Evolutionary conservation across 2,888 invertebrate genomes (phyloP).

Genomic region (Lingula anatina): DNA sequence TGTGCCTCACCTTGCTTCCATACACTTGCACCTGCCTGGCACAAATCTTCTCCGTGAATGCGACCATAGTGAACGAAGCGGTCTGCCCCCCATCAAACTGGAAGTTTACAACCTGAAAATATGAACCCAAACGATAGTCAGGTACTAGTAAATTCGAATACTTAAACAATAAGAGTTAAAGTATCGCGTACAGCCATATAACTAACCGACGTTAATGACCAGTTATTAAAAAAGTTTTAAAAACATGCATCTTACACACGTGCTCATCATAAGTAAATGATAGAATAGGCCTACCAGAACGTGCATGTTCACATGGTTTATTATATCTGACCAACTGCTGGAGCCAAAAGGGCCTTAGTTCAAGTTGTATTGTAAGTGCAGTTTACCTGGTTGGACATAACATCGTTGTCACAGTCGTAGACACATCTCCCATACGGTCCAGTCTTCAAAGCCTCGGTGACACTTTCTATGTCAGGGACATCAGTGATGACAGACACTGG

Average conservation of each 20-base stretch:
- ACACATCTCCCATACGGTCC: conserved; percentile 54
- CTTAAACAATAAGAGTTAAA: too few species aligned
- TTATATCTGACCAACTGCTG: too few species aligned
- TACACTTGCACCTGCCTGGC: conserved; percentile 48
- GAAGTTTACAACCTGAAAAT: conserved; percentile 49
- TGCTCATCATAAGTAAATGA: too few species aligned
- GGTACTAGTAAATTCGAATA: not conserved
- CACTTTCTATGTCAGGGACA: conserved; percentile 37
- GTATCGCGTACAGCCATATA: too few species aligned
- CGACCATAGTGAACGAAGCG: conserved; percentile 51
- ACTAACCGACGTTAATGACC: too few species aligned
- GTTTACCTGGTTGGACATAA: conserved; percentile 53
- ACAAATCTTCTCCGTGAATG: conserved; percentile 50
- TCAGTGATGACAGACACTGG: conserved; percentile 35
- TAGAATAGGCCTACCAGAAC: too few species aligned
- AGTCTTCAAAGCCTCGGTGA: conserved; percentile 36
- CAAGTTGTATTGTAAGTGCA: too few species aligned
- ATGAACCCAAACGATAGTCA: not conserved
- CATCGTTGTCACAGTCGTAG: conserved; percentile 54
- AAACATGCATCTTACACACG: too few species aligned
- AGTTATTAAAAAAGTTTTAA: too few species aligned
- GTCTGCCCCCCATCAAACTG: conserved; percentile 52
- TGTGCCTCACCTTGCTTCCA: conserved; percentile 50
- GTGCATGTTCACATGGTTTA: too few species aligned
- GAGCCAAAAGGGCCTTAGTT: too few species aligned